Evolutionary conservation across 2,797 vertebrate species (phyloP), one percentile per base, ranked within the genome.

Genomic region (Gymnothorax javanicus): DNA sequence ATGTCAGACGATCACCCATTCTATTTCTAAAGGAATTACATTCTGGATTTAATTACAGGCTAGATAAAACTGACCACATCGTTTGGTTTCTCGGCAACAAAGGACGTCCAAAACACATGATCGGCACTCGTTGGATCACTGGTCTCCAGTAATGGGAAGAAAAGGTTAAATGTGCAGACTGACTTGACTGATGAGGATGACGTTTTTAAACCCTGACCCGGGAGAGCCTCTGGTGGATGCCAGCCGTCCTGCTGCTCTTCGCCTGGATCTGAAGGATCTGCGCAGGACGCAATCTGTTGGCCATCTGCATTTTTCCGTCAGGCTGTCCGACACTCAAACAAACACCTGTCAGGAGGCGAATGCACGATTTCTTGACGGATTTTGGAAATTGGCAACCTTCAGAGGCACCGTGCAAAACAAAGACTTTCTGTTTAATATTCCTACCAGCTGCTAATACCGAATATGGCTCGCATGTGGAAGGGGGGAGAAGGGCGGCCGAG

Each of bases 281-380:
- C 93, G 92, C 94, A 95, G 94, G 96, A 96, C 92, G 92, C 93
- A 95, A 94, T 95, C 93, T 96, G 95, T 93, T 90, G 89, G 90
- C 93, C 93, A 95, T 95, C 95, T 96, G 96, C 92, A 94, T 93
- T 91, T 92, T 90, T 93, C 93, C 89, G 77, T 71, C 84, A 92
- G 88, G 93, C 93, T 94, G 93, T 93, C 93, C 93, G 93, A 93
- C 95, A 94, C 95, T 95, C 94, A 95, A 95, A 95, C 94, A 95
- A 96, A 96, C 94, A 94, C 94, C 93, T 94, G 94, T 95, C 93
- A 94, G 90, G 94, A 91, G 91, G 73, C 52, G 33, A 67, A 58
- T 73, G n/a, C 85, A 43, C 82, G 27, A 84, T 59, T 71, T 83
- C 84, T 67, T 77, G 86, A 87, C 60, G 82, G 67, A 33, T 84